These are phyloP conservation scores for Mionectes olivaceus DNA, from an alignment of 2,797 vertebrate species.

Conservation along the genomic window DNA sequence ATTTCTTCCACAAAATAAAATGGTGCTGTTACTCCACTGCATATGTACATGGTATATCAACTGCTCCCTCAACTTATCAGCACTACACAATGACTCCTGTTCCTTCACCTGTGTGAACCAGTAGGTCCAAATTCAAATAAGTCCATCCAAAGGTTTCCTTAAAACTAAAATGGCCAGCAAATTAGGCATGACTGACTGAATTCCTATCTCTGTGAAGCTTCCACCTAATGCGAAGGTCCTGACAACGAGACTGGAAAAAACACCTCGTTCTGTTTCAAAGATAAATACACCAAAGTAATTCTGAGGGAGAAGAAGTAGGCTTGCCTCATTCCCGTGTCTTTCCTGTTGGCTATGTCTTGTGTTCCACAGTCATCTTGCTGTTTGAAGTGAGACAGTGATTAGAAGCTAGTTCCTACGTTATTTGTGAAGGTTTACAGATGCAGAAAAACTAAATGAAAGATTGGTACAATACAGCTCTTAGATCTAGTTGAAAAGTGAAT, in stretches of 20 bases:
- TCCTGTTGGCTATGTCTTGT: not conserved
- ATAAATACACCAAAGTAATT: not conserved
- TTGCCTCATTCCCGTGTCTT: not conserved
- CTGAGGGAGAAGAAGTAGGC: not conserved
- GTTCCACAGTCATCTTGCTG: not conserved
- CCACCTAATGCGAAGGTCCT: not conserved
- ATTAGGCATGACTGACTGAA: not conserved
- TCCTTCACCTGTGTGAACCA: not conserved
- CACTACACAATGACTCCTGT: not conserved
- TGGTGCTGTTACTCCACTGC: not conserved
- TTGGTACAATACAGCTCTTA: not conserved
- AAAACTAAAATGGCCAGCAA: not conserved
- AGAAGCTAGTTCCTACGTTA: not conserved
- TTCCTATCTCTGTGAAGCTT: not conserved
- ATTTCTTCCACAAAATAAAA: not conserved
- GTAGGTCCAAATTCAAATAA: not conserved
- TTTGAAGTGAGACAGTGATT: not conserved
- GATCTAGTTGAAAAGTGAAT: not conserved
- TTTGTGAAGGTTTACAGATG: not conserved
- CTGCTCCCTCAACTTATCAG: not conserved
- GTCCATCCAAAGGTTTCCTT: not conserved
- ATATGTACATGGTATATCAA: fast-evolving
- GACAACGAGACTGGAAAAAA: not conserved
- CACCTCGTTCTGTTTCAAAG: not conserved
- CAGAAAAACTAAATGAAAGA: not conserved